A percentile compares a stretch with the other conserved stretches of the same genome.
phyloP scores from a whole-genome alignment of 2,797 vertebrate species.

The Sebastes vulpes region DNA sequence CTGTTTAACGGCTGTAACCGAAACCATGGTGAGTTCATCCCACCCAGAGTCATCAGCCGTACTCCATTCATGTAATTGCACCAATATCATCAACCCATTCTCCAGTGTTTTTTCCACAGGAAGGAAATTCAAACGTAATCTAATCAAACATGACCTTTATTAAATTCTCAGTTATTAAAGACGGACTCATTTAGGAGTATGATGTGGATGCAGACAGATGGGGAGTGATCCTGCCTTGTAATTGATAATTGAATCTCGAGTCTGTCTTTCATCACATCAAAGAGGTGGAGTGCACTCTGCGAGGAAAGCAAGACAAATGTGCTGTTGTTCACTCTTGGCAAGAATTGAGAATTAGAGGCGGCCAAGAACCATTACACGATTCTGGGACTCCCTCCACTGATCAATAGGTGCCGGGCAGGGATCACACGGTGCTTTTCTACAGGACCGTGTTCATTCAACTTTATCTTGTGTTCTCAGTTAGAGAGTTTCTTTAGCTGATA shows the following conservation, averaged over 20 bases:
- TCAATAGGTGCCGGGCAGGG: conserved; percentile 1
- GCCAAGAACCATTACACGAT: conserved; percentile 33
- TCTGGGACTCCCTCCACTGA: conserved; percentile 28
- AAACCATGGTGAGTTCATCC: conserved; percentile 89
- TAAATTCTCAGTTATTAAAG: conserved; percentile 69
- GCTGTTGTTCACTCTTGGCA: conserved; percentile 40
- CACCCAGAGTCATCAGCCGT: background rate
- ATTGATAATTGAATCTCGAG: conserved; percentile 51
- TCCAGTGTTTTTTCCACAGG: conserved; percentile 61
- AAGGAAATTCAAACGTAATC: conserved; percentile 69
- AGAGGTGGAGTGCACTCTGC: background rate
- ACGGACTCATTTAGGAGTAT: conserved; percentile 45
- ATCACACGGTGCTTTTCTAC: background rate
- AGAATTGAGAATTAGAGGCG: conserved; percentile 12
- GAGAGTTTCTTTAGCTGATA: conserved; percentile 36
- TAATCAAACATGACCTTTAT: conserved; percentile 70
- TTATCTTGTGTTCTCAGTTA: conserved; percentile 18
- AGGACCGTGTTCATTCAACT: background rate
- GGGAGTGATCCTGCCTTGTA: conserved; percentile 47
- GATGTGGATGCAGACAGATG: conserved; percentile 55
- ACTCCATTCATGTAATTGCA: conserved; percentile 15
- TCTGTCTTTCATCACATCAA: conserved; percentile 47
- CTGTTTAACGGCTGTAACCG: conserved; percentile 88
- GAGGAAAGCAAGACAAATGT: conserved; percentile 16
- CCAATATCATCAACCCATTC: conserved; percentile 40